Evolutionary conservation across 2,113 vertebrate genomes (phyloP), one percentile per base, ranked within the genome.

Genomic region (Cacatua alba): DNA sequence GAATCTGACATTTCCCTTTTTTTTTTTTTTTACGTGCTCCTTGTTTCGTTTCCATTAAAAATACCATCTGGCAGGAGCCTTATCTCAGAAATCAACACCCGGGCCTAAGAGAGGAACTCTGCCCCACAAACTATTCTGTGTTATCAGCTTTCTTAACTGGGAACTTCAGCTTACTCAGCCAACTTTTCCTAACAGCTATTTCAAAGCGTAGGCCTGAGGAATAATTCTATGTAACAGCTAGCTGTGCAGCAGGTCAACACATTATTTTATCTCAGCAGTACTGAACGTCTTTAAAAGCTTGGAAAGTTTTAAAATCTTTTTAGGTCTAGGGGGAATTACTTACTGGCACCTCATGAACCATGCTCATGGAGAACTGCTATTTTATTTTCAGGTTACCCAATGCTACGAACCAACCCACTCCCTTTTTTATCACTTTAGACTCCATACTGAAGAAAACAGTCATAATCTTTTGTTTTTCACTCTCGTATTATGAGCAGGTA

Each of bases 41-140:
- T 67, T 92, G 55, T 87, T 92, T 92, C 9, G 9, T 81, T 96
- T 93, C 62, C 60, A 90, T 77, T 82, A 83, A 90, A 93, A 82
- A 93, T 35, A 83, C 79, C 76, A 92, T 86, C 94, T 93, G 94
- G 64, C 68, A 95, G 68, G 77, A 96, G 81, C 63, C 55, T 74
- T 75, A 65, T 67, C 76, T 91, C 82, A 81, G 86, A 94, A 82
- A 88, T 86, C 92, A 92, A 86, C 72, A 83, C 29, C 33, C 71
- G 60, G n/a, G 71, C 60, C 82, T 69, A 46, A 83, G 68, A 82
- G 64, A 90, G 76, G 79, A 95, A 74, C 92, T 90, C 87, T 90
- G 76, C 60, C 75, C 63, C 44, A 43, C 7, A 29, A 88, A 68
- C 72, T 70, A 33, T 59, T 90, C 64, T 51, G 44, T 65, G 68